Evolutionary conservation across 2,888 invertebrate genomes (phyloP).

Genomic region (Ptychoptera contaminata): DNA sequence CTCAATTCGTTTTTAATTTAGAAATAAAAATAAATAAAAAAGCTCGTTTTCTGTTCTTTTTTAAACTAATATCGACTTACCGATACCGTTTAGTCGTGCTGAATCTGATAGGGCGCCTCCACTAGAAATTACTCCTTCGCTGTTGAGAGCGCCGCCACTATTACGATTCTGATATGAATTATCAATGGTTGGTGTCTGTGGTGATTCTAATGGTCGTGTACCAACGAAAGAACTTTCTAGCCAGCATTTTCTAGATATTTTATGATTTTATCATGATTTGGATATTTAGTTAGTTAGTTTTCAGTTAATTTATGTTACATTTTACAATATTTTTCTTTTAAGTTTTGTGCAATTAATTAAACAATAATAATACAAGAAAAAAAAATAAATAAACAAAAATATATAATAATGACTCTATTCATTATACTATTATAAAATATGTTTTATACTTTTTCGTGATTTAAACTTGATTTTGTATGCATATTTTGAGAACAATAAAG

Average conservation of each 20-base stretch:
- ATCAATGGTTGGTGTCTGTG: slow-evolving; percentile 60
- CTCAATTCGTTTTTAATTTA: neutral
- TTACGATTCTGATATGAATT: slow-evolving; percentile 19
- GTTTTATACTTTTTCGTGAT: too few species aligned
- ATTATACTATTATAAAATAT: too few species aligned
- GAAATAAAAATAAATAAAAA: neutral
- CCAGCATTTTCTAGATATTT: slow-evolving; percentile 49
- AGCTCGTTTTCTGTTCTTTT: slow-evolving; percentile 7
- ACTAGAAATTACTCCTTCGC: slow-evolving; percentile 11
- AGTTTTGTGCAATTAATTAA: too few species aligned
- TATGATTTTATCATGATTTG: neutral
- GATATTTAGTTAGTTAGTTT: neutral
- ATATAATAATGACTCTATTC: too few species aligned
- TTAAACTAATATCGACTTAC: slow-evolving; percentile 29
- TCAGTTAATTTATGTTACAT: neutral
- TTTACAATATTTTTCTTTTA: too few species aligned
- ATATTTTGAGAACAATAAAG: too few species aligned
- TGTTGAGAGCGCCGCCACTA: neutral
- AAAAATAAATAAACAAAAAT: too few species aligned
- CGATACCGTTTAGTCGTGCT: slow-evolving; percentile 35
- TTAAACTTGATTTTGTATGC: too few species aligned
- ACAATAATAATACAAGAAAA: too few species aligned
- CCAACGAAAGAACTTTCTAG: slow-evolving; percentile 85
- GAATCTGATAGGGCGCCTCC: slow-evolving; percentile 11
- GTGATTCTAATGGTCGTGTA: slow-evolving; percentile 70